Base-by-base conservation (phyloP, 1,140 invertebrate species). In the Drosophila santomea region DNA sequence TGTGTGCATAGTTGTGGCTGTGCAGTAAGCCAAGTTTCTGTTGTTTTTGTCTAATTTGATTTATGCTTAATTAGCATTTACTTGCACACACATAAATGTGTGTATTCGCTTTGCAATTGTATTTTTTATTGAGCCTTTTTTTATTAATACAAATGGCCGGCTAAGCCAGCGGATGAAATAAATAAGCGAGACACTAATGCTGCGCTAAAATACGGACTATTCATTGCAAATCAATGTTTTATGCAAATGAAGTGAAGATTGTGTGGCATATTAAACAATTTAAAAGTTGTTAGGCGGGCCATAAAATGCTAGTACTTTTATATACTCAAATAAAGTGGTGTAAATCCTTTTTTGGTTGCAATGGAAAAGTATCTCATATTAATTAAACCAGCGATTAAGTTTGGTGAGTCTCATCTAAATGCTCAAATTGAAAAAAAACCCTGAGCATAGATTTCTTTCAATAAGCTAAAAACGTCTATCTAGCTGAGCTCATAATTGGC, bases 1-100 rank as follows among this genome's bases (percentile, higher is more conserved):
- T 14, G 20, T 17, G 36, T 25, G 39, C 14, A 39, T 48, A 41
- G 50, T 52, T 74, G 15, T 35, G 10, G 20, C 20, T 51, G 25
- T 8, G 25, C 17, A 63, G 69, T 38, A 41, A 50, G 38, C 25
- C 32, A 28, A 25, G 38, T 15, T 25, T 17, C 4, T 2, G 20
- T 14, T 43, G 45, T 25, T 36, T 15, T 15, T 38, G 28, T 39
- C 45, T 58, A 58, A 50, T 48, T 57, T 72, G 68, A 72, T 72
- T 72, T 72, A 72, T 58, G 52, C 25, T 20, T 71, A 50, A 71
- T 72, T 72, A 71, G 68, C 20, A 71, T 48, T 57, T 12, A 35
- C 38, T 14, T 14, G 14, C 58, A 14, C 23, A 56, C 32, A n/a
- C 25, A 69, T 12, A 45, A 45, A 45, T 48, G 23, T 51, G 17